Evolutionary conservation across 2,113 vertebrate genomes (phyloP), one percentile per base, ranked within the genome.

Genomic region (Calidris pugnax): DNA sequence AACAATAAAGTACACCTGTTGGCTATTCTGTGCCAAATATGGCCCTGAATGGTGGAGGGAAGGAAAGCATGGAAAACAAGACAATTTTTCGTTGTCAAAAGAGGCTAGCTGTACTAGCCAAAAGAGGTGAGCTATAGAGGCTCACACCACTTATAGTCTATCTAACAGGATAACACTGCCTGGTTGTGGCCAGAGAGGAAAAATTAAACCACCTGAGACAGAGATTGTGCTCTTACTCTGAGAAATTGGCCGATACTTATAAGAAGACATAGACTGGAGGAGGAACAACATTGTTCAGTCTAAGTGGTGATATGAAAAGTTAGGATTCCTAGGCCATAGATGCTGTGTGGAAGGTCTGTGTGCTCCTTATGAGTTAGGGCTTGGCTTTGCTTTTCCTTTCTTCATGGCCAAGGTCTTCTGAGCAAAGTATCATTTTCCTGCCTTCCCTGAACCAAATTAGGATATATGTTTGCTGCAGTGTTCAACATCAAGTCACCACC

Each of bases 261-360:
- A 73, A 80, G 23, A 75, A 83, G 82, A 50, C 27, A 43, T 17
- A n/a, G 77, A 67, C 68, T 1, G 6, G 53, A 94, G 88, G 77
- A 96, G 27, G 26, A 95, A 64, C 67, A 87, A 69, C 18, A 17
- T 47, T 59, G 47, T 59, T 62, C 47, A 51, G 59, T 60, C 84
- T 92, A 91, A 82, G 80, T 85, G 82, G 74, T 95, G 39, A 51
- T 92, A 55, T 39, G 83, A 86, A 64, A 91, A 94, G 71, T 85
- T 81, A 95, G 69, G 92, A 93, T 90, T 83, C 71, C 78, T 92
- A 90, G 74, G 81, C 67, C 47, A 92, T 15, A 23, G 4, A 32
- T 87, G 48, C 63, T 91, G n/a, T 33, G 50, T 93, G 89, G 78
- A 75, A 87, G 87, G 72, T 37, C 76, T 90, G 32, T 59, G 55